Conservation (phyloP, 2,113 vertebrate species). For the Excalfactoria chinensis region DNA sequence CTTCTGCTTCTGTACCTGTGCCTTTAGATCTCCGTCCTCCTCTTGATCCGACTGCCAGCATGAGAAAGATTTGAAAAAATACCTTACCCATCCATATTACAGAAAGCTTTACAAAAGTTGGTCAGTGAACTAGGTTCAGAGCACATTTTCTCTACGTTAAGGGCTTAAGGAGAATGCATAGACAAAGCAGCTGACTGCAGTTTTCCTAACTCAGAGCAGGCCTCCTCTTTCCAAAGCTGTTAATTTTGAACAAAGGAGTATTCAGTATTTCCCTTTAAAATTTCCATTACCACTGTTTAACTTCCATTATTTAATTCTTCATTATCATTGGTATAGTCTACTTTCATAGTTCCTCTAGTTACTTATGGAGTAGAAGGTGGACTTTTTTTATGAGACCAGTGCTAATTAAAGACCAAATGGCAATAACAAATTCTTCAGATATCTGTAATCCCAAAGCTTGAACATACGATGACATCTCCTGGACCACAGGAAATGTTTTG, state of each 20-base stretch:
- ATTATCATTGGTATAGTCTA: neutral
- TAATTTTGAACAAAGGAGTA: neutral
- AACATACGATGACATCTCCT: neutral
- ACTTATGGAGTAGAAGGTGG: neutral
- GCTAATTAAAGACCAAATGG: neutral
- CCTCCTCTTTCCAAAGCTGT: neutral
- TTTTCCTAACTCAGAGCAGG: neutral
- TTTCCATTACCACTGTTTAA: neutral
- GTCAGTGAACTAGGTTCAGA: neutral
- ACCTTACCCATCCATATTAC: slow-evolving; percentile 66
- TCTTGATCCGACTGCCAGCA: slow-evolving; percentile 94
- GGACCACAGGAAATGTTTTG: neutral
- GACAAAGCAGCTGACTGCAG: neutral
- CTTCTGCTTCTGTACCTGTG: slow-evolving; percentile 80
- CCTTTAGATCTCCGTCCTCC: slow-evolving; percentile 86
- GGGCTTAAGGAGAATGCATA: neutral
- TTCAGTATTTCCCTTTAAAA: neutral
- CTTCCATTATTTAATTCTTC: neutral
- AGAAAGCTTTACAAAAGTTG: neutral
- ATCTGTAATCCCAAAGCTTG: neutral
- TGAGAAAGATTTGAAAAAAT: slow-evolving; percentile 76
- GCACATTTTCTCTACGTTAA: neutral
- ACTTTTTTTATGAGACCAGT: neutral
- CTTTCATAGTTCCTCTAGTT: neutral
- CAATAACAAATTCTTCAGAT: neutral